phyloP scores from a whole-genome alignment of 2,113 vertebrate genomes.

The Parus major region DNA sequence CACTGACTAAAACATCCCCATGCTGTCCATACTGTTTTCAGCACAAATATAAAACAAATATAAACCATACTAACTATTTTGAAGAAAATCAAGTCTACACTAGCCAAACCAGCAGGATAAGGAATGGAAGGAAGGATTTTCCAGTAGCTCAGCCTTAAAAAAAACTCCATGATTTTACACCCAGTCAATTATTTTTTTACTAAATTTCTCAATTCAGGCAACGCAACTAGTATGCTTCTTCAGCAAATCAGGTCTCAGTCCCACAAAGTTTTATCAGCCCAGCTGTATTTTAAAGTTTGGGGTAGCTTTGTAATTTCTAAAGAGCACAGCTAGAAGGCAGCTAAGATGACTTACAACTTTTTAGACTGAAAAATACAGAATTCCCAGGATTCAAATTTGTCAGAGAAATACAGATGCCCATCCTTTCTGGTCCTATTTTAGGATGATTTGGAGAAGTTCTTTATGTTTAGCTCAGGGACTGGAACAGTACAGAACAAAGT shows the following conservation, averaged over 20 bases:
- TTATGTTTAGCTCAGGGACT: not conserved
- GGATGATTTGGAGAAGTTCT: not conserved
- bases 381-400: not conserved
- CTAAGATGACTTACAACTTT: not conserved
- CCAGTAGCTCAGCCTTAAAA: not conserved
- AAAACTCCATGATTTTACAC: not conserved
- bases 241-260: not conserved
- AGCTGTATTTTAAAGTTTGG: not conserved
- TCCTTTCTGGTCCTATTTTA: not conserved
- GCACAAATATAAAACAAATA: not conserved
- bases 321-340: not conserved
- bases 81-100: not conserved
- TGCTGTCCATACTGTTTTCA: not conserved
- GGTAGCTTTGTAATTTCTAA: not conserved
- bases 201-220: not conserved
- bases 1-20: not conserved
- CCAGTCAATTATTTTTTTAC: not conserved
- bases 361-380: not conserved
- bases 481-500: not conserved
- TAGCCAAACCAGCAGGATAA: not conserved
- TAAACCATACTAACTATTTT: too few species aligned
- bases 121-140: not conserved
- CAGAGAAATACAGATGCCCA: not conserved
- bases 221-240: not conserved
- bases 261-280: fast-evolving